phyloP scores from a whole-genome alignment of 2,797 vertebrate genomes.

The Euphonia xanthogaster region DNA sequence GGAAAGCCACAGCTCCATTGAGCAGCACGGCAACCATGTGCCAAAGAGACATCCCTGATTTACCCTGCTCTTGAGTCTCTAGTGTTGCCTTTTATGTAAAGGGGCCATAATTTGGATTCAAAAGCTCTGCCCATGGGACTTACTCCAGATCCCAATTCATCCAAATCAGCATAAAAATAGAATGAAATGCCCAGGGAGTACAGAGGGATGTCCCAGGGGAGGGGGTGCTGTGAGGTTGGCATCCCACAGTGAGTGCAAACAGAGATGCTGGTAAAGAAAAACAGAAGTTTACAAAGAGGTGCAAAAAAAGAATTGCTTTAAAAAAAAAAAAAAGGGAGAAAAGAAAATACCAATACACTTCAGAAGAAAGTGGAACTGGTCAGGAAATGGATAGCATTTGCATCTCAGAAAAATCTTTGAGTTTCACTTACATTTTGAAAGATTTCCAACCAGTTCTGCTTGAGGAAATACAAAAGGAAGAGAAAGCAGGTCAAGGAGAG shows the following conservation, averaged over 20 bases:
- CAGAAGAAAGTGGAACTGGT: conserved; percentile 31
- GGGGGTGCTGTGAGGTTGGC: background rate
- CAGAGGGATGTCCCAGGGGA: background rate
- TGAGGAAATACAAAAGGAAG: conserved; percentile 46
- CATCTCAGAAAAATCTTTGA: conserved; percentile 30
- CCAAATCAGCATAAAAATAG: background rate
- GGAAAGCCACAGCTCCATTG: background rate
- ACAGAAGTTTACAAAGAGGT: background rate
- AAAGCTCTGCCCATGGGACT: background rate
- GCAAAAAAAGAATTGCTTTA: background rate
- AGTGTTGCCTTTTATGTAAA: background rate
- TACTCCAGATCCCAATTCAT: background rate
- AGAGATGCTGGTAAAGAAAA: background rate
- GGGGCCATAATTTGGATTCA: background rate
- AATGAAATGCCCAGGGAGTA: background rate
- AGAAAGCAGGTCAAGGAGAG: conserved; percentile 43
- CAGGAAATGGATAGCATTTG: conserved; percentile 26
- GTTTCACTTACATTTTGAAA: conserved; percentile 70
- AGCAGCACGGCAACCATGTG: background rate
- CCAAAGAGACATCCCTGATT: background rate
- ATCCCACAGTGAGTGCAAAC: background rate
- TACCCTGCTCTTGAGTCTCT: background rate
- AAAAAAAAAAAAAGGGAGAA: background rate
- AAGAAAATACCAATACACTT: background rate
- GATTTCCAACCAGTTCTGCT: conserved; percentile 70